Conservation (phyloP, 2,888 invertebrate genomes). For the Thymelicus sylvestris region DNA sequence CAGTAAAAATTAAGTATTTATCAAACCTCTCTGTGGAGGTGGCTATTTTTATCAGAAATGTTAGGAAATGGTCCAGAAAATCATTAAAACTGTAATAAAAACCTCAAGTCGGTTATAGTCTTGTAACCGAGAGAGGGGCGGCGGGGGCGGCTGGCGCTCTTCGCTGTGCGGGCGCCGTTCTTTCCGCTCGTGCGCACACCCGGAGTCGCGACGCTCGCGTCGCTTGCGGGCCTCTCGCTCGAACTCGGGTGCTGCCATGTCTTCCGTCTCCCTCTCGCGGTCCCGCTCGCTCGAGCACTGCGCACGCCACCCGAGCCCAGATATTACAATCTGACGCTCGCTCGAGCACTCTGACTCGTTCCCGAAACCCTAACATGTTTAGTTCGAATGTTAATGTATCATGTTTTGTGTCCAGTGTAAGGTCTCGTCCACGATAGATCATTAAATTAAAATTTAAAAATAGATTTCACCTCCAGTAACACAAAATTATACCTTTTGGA, state of each 20-base stretch:
- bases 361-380: conserved; percentile 73
- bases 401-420: conserved; percentile 57
- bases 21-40: no score
- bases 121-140: conserved; percentile 75
- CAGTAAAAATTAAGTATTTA: no score
- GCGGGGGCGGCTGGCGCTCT: conserved; percentile 74
- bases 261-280: conserved; percentile 70
- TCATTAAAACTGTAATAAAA: conserved; percentile 7
- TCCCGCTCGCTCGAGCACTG: conserved; percentile 75
- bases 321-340: conserved; percentile 79
- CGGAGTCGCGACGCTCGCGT: conserved; percentile 86
- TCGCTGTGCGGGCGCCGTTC: conserved; percentile 78
- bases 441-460: neutral
- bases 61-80: neutral
- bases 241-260: conserved; percentile 83
- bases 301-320: conserved; percentile 79
- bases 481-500: no score
- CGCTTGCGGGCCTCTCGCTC: conserved; percentile 86
- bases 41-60: no score
- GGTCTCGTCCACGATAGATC: conserved; percentile 24
- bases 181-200: conserved; percentile 78
- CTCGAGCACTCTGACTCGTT: conserved; percentile 76
- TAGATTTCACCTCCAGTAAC: no score
- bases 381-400: conserved; percentile 61
- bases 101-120: conserved; percentile 79